A percentile compares a stretch with the other conserved stretches of the same genome.
phyloP scores from a whole-genome alignment of 2,888 invertebrate species.

The Mantis religiosa region DNA sequence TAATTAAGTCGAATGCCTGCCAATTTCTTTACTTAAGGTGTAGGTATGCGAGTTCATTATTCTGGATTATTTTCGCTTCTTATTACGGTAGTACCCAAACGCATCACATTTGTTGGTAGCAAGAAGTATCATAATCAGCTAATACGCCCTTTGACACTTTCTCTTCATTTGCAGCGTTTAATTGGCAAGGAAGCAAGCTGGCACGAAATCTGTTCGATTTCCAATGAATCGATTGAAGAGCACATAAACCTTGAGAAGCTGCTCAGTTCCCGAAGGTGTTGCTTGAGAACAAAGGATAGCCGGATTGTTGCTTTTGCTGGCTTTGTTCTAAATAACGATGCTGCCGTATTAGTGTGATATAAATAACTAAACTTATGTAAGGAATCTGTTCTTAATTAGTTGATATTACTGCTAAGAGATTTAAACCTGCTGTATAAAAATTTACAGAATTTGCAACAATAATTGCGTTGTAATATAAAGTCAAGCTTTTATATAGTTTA shows the following conservation, averaged over 20 bases:
- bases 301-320: too few species aligned
- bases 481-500: too few species aligned
- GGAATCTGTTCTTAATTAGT: too few species aligned
- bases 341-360: too few species aligned
- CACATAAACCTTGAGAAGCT: background rate
- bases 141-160: background rate
- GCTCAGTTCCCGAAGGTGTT: background rate
- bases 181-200: background rate
- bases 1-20: background rate
- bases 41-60: background rate
- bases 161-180: background rate
- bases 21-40: background rate
- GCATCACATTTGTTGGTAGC: background rate
- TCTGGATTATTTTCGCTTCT: background rate
- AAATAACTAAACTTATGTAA: too few species aligned
- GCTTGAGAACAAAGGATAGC: background rate
- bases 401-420: too few species aligned
- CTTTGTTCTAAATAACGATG: too few species aligned
- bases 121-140: background rate
- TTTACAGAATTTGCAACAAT: too few species aligned
- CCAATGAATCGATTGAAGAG: background rate
- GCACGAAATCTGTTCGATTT: background rate
- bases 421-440: too few species aligned
- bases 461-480: too few species aligned
- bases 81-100: background rate